Evolutionary conservation across 2,797 vertebrate species (phyloP), one percentile per base, ranked within the genome.

Genomic region (Ctenopoma kingsleyae): DNA sequence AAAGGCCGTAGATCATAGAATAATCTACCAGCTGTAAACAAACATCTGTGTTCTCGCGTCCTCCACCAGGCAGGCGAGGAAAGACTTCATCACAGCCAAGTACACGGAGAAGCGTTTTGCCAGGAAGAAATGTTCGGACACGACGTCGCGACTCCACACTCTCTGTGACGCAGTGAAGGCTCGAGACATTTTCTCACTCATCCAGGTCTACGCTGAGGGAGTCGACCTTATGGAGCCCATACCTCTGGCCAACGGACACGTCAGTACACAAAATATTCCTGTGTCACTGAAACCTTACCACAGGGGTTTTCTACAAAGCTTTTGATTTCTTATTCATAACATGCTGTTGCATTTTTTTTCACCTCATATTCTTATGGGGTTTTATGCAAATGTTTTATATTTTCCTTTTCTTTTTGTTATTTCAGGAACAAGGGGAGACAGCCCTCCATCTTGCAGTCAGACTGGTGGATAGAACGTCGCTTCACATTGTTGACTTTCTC

Each of bases 11-110:
- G 25, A 22, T 36, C 30, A 40, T 5, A 3, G 17, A 51, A 3
- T 1, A 11, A 25, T 35, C 17, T 12, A 8, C 10, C 19, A 44
- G 56, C 69, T 55, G 20, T 49, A 10, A 4, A 47, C 50, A 17
- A 69, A 23, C 66, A 3, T 30, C 40, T 60, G 48, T 27, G 13
- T 53, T 50, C 9, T 40, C 3, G 2, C 43, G 8, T 70, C 62
- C 30, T 13, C 36, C 36, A 54, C 78, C 92, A 99, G 98, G 98
- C 97, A 96, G 80, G 96, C 96, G 62, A 95, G 98, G 88, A 99
- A 99, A 93, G 97, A 99, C 94, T 99, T 99, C 90, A 99, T 99
- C 87, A 95, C 93, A 3, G 97, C 97, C 85, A 99, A 99, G 87
- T 99, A 99, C 92, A 98, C 96, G 2, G 97, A 99, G 87, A 97